A percentile compares a stretch with the other conserved stretches of the same genome.
phyloP scores from a whole-genome alignment of 2,797 vertebrate species.

The Serranus cabrilla region DNA sequence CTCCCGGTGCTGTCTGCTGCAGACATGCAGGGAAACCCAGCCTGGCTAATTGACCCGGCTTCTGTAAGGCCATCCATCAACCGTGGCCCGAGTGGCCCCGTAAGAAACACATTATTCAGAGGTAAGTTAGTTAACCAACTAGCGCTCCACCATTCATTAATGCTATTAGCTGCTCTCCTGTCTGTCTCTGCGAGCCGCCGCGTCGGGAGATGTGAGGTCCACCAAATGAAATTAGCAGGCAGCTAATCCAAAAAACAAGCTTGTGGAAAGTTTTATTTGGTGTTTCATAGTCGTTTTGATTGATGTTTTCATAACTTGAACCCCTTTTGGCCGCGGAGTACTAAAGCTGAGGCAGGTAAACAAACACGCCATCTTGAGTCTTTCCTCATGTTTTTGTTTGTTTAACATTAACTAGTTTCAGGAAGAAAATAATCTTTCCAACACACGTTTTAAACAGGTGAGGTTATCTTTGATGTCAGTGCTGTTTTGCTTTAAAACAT shows the following conservation, averaged over 20 bases:
- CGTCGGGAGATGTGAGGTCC: background rate
- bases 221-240: background rate
- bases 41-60: constrained; percentile 87
- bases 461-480: background rate
- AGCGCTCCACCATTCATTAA: constrained; percentile 73
- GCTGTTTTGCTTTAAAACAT: background rate
- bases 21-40: constrained; percentile 76
- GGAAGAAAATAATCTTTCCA: background rate
- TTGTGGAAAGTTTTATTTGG: background rate
- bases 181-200: constrained; percentile 20
- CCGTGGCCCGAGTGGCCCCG: constrained; percentile 75
- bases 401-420: background rate
- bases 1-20: constrained; percentile 68
- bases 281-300: background rate
- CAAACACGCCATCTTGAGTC: constrained; percentile 1
- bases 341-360: background rate
- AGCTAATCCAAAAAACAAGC: background rate
- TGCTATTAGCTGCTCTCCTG: constrained; percentile 67
- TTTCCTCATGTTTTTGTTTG: background rate
- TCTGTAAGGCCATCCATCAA: constrained; percentile 89
- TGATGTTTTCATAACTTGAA: background rate
- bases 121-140: constrained; percentile 84
- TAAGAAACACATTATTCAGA: constrained; percentile 84
- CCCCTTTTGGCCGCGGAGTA: background rate
- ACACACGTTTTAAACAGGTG: background rate